Evolutionary conservation across 2,888 invertebrate species (phyloP), one percentile per base, ranked within the genome.

Genomic region (Prenolepis imparis): DNA sequence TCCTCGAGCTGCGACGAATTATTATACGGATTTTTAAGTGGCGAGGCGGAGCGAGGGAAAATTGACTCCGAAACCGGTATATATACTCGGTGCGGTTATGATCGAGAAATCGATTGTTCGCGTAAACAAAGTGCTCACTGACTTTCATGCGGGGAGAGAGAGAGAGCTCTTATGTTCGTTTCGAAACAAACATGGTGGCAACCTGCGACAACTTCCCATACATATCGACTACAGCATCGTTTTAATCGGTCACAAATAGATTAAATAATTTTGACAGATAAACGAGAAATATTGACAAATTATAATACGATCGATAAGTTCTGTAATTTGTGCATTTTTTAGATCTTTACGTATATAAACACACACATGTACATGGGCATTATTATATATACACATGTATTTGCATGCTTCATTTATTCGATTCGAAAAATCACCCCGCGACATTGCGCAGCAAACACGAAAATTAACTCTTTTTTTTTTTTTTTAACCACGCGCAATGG

Each of bases 111-210:
- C 90, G 92, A 93, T 93, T 93, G 92, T 93, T 92, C 90, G 87
- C 89, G 87, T 82, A 92, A 90, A 94, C 93, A 94, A 93, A 93
- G 93, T 92, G 93, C 84, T 93, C 93, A 92, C 90, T 93, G 92
- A 92, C 91, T 93, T 93, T 90, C 84, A 78, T 86, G 87, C 86
- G 86, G 88, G 63, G 75, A 44, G 21, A 81, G 68, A 48, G 48
- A 6, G n/a, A n/a, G 68, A 68, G 44, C 36, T 67, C 74, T 70
- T 48, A 57, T 66, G 39, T 64, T 61, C 39, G 44, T 75, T 41
- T 73, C 72, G 78, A 21, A 18, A 80, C 36, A 59, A 52, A 21
- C 18, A 11, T 44, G 32, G 21, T 32, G 32, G n/a, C 18, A 78
- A 32, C 9, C 39, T 67, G 41, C 57, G 21, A 8, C 48, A 52